A percentile compares a stretch with the other conserved stretches of the same genome.
phyloP scores from a whole-genome alignment of 2,113 vertebrate species.

The Naja naja region DNA sequence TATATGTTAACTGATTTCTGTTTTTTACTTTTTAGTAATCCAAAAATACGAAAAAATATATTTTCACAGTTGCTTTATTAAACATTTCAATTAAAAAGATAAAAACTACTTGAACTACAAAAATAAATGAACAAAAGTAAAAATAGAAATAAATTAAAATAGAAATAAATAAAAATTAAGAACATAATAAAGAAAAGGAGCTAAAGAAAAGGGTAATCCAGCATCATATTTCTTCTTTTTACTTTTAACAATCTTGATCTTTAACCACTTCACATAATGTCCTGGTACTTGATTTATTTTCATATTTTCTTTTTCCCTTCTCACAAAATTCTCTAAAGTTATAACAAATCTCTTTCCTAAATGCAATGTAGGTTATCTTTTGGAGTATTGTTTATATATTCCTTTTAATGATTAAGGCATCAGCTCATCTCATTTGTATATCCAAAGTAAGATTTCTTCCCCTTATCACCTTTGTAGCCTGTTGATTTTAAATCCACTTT shows the following conservation, averaged over 20 bases:
- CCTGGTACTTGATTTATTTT: background rate
- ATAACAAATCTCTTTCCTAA: too few relatives aligned
- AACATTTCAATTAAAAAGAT: background rate
- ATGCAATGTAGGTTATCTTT: too few relatives aligned
- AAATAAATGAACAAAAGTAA: background rate
- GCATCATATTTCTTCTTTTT: background rate
- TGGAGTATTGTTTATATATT: too few relatives aligned
- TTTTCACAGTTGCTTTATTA: background rate
- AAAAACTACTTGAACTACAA: background rate
- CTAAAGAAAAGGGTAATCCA: background rate
- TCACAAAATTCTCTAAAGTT: background rate
- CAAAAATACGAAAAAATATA: background rate
- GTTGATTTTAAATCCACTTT: too few relatives aligned
- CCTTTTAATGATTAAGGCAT: too few relatives aligned
- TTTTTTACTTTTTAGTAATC: background rate
- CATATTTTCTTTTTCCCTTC: background rate
- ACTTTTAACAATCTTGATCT: background rate
- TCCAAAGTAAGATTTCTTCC: too few relatives aligned
- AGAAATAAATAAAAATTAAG: too few relatives aligned
- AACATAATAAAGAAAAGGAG: background rate
- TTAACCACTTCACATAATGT: background rate
- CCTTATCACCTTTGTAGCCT: too few relatives aligned
- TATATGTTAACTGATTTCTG: slow-evolving; percentile 42
- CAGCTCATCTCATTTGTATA: too few relatives aligned
- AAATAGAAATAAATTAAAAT: background rate